Conservation (phyloP, 2,113 vertebrate genomes). For the Rhinolophus ferrumequinum region DNA sequence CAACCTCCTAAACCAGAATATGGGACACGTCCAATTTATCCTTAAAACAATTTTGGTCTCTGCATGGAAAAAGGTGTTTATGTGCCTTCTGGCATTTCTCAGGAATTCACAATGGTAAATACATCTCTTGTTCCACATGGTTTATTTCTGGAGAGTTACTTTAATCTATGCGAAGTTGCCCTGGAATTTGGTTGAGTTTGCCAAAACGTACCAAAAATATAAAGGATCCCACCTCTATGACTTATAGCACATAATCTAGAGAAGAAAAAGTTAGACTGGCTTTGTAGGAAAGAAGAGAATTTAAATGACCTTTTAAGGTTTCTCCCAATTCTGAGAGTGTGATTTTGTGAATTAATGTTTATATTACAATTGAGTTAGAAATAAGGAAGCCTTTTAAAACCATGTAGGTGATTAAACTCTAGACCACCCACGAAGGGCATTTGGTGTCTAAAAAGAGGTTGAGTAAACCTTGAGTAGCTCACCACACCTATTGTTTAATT, state of each 20-base stretch:
- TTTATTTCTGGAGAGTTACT: not conserved
- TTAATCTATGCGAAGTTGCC: not conserved
- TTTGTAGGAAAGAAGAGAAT: not conserved
- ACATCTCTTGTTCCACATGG: not conserved
- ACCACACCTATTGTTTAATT: not conserved
- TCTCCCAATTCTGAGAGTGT: not conserved
- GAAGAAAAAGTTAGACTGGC: not conserved
- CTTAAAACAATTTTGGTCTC: not conserved
- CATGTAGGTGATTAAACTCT: not conserved
- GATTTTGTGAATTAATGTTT: slow-evolving; percentile 38
- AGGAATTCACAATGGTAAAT: not conserved
- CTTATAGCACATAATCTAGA: not conserved
- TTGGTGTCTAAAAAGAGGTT: not conserved
- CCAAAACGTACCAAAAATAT: not conserved
- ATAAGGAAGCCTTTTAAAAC: not conserved
- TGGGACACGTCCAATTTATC: not conserved
- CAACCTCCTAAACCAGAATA: not conserved
- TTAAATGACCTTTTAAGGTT: not conserved
- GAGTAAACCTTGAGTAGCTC: not conserved
- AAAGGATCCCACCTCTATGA: not conserved
- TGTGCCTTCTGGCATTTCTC: slow-evolving; percentile 18
- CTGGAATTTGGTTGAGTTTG: slow-evolving; percentile 38
- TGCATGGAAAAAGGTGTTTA: not conserved
- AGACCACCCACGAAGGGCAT: not conserved
- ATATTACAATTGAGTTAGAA: slow-evolving; percentile 15